These are phyloP conservation scores for Drepanosiphum platanoidis DNA, from an alignment of 2,888 invertebrate species.

Conservation along the genomic window DNA sequence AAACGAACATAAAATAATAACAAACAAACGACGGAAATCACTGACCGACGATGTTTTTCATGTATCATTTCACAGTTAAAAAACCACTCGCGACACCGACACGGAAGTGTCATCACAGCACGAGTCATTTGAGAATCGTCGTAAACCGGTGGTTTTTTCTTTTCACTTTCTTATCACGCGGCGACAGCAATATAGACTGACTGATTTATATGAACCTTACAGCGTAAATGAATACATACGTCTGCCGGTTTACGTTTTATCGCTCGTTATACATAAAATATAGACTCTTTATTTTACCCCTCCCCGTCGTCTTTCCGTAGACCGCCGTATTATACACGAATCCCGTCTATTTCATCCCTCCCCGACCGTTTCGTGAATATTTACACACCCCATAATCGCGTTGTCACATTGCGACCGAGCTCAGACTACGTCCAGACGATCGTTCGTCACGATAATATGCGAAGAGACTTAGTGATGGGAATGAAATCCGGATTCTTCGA, in stretches of 20 bases:
- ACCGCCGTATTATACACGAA: neutral
- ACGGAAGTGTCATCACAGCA: too few species aligned
- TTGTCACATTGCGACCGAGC: neutral
- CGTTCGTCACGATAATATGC: neutral
- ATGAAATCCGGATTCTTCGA: too few species aligned
- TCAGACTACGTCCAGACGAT: neutral
- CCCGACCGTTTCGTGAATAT: neutral
- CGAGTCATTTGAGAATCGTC: too few species aligned
- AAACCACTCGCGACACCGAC: too few species aligned
- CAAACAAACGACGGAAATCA: too few species aligned
- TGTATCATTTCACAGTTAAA: too few species aligned
- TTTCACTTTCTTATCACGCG: neutral
- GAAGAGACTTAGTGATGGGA: too few species aligned
- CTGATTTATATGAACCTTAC: neutral
- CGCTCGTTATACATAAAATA: too few species aligned
- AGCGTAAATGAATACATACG: neutral
- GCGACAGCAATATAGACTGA: neutral
- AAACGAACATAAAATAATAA: too few species aligned
- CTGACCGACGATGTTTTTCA: too few species aligned
- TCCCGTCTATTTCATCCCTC: neutral
- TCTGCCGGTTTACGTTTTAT: neutral
- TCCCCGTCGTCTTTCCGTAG: neutral
- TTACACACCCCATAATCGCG: neutral
- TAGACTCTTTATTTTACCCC: too few species aligned
- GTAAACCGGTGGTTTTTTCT: too few species aligned